phyloP scores from a whole-genome alignment of 2,888 invertebrate genomes.

The Harmothoe impar region DNA sequence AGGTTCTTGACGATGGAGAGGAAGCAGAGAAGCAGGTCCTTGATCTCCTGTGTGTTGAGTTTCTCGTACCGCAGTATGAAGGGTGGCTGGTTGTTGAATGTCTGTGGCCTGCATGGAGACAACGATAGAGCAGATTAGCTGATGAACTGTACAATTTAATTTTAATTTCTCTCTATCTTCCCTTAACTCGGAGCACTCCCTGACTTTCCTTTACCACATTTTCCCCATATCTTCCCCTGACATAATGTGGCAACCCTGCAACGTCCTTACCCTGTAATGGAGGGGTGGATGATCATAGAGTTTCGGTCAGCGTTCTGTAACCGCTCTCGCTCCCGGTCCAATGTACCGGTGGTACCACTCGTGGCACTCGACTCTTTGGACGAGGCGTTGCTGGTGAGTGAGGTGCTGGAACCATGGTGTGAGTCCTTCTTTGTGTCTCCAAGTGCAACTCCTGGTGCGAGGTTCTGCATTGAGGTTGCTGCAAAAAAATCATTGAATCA shows the following conservation, averaged over 20 bases:
- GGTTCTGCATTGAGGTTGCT: slow-evolving; percentile 58
- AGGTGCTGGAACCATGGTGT: slow-evolving; percentile 68
- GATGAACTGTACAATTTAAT: no score
- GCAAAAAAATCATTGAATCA: not conserved
- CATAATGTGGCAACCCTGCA: no score
- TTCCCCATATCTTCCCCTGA: no score
- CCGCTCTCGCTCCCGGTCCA: slow-evolving; percentile 55
- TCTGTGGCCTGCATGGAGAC: slow-evolving; percentile 17
- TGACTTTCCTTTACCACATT: no score
- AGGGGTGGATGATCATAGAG: slow-evolving; percentile 55
- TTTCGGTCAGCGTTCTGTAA: slow-evolving; percentile 13
- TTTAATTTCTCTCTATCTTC: no score
- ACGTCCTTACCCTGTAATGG: not conserved
- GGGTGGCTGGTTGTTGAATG: slow-evolving; percentile 17
- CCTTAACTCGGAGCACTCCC: no score
- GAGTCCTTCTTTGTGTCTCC: slow-evolving; percentile 78
- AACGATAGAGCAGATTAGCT: not conserved
- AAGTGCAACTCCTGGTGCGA: slow-evolving; percentile 85
- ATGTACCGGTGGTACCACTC: not conserved
- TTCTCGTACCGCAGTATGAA: slow-evolving; percentile 87
- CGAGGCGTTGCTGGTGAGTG: slow-evolving; percentile 70
- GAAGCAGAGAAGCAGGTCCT: slow-evolving; percentile 93
- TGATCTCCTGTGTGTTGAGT: slow-evolving; percentile 90
- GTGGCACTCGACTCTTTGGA: slow-evolving; percentile 58
- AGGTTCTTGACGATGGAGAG: slow-evolving; percentile 95